phyloP scores from a whole-genome alignment of 1,140 invertebrate genomes.

The Neoseiulus cucumeris region DNA sequence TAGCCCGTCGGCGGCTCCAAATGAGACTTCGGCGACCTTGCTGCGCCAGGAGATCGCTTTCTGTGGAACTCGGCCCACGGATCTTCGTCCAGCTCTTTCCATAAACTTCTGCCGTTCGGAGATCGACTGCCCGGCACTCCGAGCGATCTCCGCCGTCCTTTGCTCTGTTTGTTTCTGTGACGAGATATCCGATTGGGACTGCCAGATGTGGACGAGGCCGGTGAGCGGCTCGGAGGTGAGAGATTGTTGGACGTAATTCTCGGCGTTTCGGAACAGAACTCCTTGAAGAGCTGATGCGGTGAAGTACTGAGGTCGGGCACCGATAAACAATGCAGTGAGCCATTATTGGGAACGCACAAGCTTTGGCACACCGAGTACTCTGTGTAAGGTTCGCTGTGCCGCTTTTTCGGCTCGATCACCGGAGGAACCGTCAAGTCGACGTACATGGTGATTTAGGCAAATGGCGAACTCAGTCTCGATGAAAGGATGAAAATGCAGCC shows the following conservation, averaged over 20 bases:
- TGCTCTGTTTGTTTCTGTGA: background rate
- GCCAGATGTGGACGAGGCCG: background rate
- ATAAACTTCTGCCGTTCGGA: background rate
- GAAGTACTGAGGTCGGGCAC: conserved; percentile 9
- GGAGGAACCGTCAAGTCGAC: background rate
- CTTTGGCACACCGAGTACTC: conserved; percentile 1
- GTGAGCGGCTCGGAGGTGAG: background rate
- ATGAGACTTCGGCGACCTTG: background rate
- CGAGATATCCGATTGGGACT: conserved; percentile 8
- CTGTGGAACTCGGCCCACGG: conserved; percentile 3
- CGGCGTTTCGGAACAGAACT: background rate
- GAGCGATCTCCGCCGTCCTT: conserved; percentile 3
- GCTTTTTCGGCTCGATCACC: conserved; percentile 2
- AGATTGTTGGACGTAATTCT: no score
- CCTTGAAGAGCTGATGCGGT: conserved; percentile 7
- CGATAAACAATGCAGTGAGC: background rate
- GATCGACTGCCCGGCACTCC: conserved; percentile 3
- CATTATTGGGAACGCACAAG: background rate
- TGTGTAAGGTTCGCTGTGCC: conserved; percentile 9
- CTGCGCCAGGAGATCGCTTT: background rate
- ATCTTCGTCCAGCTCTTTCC: conserved; percentile 7
- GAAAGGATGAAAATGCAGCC: no score
- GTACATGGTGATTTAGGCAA: background rate
- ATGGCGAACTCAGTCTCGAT: no score
- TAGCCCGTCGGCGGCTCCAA: background rate